A percentile compares a stretch with the other conserved stretches of the same genome.
phyloP scores from a whole-genome alignment of 2,888 invertebrate genomes.

The Antheraea yamamai region DNA sequence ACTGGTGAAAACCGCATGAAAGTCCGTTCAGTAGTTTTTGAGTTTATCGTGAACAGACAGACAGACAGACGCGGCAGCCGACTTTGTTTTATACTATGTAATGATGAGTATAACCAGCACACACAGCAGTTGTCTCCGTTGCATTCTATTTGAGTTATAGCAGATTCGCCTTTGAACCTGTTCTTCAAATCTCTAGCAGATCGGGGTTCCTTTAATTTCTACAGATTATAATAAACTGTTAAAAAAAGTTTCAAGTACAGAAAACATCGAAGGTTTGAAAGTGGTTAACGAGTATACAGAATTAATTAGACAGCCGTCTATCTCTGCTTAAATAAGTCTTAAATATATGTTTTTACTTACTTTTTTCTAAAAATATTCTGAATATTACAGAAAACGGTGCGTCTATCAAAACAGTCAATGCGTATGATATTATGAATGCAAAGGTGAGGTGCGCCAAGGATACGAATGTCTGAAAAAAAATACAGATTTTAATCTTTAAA shows the following conservation, averaged over 20 bases:
- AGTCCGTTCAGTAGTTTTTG: too few species aligned
- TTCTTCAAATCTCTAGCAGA: too few species aligned
- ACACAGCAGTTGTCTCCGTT: too few species aligned
- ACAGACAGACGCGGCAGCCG: too few species aligned
- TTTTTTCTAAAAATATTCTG: constrained; percentile 25
- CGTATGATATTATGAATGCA: constrained; percentile 24
- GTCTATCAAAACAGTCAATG: constrained; percentile 27
- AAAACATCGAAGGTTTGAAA: not conserved
- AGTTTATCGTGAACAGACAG: too few species aligned
- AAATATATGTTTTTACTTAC: constrained; percentile 22
- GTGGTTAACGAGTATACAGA: not conserved
- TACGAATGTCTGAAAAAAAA: constrained; percentile 27
- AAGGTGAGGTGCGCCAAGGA: constrained; percentile 26
- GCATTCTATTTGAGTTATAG: too few species aligned
- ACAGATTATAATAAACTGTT: not conserved
- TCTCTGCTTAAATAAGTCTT: not conserved
- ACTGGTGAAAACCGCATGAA: too few species aligned
- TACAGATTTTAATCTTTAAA: too few species aligned
- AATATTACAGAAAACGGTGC: constrained; percentile 27
- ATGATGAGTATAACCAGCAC: too few species aligned
- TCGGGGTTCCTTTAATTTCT: too few species aligned
- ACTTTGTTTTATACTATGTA: too few species aligned
- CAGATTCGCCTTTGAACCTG: too few species aligned
- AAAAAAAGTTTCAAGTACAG: not conserved
- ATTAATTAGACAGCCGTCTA: not conserved